Conservation (phyloP, 1,140 invertebrate genomes). For the Zaprionus nigranus region DNA sequence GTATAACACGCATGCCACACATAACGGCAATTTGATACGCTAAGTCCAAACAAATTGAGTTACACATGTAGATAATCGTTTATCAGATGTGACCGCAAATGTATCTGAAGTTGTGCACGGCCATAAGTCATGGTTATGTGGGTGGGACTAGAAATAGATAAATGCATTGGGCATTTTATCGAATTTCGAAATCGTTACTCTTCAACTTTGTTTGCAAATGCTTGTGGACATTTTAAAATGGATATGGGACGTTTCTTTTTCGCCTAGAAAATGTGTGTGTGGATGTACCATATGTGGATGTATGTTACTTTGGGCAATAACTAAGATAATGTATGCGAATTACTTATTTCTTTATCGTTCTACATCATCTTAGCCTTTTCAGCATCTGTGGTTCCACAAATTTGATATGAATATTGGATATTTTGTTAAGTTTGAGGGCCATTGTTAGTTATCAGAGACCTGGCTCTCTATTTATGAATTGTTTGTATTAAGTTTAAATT, state of each 20-base stretch:
- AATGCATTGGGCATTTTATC: neutral
- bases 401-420: neutral
- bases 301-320: too few species aligned
- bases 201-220: neutral
- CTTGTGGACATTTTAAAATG: slow-evolving; percentile 3
- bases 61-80: slow-evolving; percentile 78
- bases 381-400: neutral
- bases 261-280: too few species aligned
- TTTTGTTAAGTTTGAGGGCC: too few species aligned
- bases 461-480: too few species aligned
- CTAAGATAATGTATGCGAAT: neutral
- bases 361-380: neutral
- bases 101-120: slow-evolving; percentile 45
- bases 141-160: neutral
- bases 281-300: neutral
- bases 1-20: slow-evolving; percentile 30
- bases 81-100: slow-evolving; percentile 56
- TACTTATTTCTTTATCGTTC: neutral
- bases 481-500: too few species aligned
- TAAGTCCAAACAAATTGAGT: slow-evolving; percentile 70
- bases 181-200: neutral
- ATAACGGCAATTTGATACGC: slow-evolving; percentile 61
- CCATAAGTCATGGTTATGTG: slow-evolving; percentile 47
- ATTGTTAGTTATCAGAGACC: too few species aligned
- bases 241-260: too few species aligned